Base-by-base conservation (phyloP, 2,888 invertebrate species). In the Stenolophus ochropezus region DNA sequence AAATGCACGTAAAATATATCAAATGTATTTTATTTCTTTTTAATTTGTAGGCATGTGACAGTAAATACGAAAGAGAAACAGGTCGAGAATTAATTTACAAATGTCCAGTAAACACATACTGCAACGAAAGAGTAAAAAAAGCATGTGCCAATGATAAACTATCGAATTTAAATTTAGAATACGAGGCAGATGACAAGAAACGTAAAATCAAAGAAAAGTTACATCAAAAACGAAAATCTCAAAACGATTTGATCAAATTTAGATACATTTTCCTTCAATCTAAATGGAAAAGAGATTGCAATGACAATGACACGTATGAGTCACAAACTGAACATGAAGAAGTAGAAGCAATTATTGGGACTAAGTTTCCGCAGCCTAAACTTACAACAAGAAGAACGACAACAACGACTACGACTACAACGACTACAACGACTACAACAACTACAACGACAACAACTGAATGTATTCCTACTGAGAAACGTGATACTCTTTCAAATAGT, bases 301-400 rank as follows among this genome's bases (percentile, higher is more conserved):
- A 42, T n/a, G n/a, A n/a, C n/a, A n/a, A n/a, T n/a, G n/a, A n/a
- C n/a, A n/a, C n/a, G n/a, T n/a, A n/a, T n/a, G n/a, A n/a, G n/a
- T n/a, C n/a, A n/a, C n/a, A 69, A 79, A 16, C 33, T 76, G 16
- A 82, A 82, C 25, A 47, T 75, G 4, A 25, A 76, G 11, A 42
- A 42, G 0, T 42, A 42, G 1, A 11, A 8, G 1, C 4, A 1
- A 1, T 11, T 8, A 42, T 11, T 42, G 11, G 8, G 6, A 42
- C 33, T 42, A 4, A 3, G 33, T 42, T 6, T 42, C 33, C 80
- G n/a, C n/a, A n/a, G n/a, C n/a, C n/a, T n/a, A n/a, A n/a, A n/a
- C 21, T 11, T 16, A 69, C 8, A 42, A 56, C 69, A 53, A 82
- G 16, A 25, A 76, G 1, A 82, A 33, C 23, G 18, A 73, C 16